These are phyloP conservation scores for Anabas testudineus DNA, from an alignment of 2,797 vertebrate genomes.

Conservation along the genomic window DNA sequence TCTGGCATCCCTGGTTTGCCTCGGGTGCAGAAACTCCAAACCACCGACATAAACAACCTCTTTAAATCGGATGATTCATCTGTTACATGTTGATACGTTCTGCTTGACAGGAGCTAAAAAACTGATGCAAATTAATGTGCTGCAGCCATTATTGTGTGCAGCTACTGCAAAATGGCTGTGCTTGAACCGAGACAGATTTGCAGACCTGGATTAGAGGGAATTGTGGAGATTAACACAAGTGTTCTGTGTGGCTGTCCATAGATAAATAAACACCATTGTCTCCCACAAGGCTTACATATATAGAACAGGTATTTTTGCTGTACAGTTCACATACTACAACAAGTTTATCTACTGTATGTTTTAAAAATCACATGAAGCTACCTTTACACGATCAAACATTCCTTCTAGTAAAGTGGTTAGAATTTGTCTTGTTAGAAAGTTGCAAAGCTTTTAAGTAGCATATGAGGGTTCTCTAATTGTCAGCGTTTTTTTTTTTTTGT, in stretches of 20 bases:
- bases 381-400: not conserved
- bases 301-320: constrained; percentile 16
- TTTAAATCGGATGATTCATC: constrained; percentile 77
- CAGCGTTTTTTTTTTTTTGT: constrained; percentile 47
- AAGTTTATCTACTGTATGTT: constrained; percentile 21
- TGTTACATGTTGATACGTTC: constrained; percentile 67
- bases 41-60: constrained; percentile 77
- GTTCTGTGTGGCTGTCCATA: constrained; percentile 13
- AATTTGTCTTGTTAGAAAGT: not conserved
- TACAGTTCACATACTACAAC: not conserved
- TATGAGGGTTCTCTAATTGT: constrained; percentile 20
- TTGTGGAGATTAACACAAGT: constrained; percentile 19
- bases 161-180: constrained; percentile 25
- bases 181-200: constrained; percentile 36
- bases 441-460: not conserved
- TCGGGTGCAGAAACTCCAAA: constrained; percentile 80
- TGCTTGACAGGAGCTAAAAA: constrained; percentile 58
- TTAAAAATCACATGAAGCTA: constrained; percentile 1
- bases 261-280: constrained; percentile 7
- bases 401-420: too few species aligned
- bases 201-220: constrained; percentile 34
- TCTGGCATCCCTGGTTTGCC: constrained; percentile 77
- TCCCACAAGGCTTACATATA: constrained; percentile 9
- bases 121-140: constrained; percentile 40
- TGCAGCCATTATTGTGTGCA: constrained; percentile 40